Conservation (phyloP, 37 sponge, comb jelly and placozoan species). For the Tethya wilhelma region DNA sequence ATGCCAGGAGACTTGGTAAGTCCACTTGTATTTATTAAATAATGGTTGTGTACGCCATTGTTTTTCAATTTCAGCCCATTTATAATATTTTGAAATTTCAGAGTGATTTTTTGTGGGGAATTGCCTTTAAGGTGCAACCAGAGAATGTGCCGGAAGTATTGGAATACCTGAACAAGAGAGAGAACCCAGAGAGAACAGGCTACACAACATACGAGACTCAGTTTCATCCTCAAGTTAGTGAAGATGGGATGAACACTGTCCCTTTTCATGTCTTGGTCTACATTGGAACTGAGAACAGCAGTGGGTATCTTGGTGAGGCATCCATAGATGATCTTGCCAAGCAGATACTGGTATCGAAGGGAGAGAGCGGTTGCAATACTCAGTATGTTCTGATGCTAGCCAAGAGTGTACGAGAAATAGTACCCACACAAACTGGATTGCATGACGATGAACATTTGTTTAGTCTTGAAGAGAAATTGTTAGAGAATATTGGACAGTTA, state of each 20-base stretch:
- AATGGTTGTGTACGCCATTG: no score
- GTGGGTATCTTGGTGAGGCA: conserved; percentile 77
- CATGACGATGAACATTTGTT: conserved; percentile 72
- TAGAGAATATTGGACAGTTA: no score
- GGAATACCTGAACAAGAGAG: conserved; percentile 71
- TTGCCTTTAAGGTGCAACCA: conserved; percentile 66
- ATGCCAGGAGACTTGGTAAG: no score
- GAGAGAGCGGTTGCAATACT: conserved; percentile 82
- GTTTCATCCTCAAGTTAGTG: conserved; percentile 57
- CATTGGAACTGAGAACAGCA: conserved; percentile 80
- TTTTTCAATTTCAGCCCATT: no score
- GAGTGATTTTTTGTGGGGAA: conserved; percentile 60
- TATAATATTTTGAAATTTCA: conserved; percentile 2
- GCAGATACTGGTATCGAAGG: conserved; percentile 61
- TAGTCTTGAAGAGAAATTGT: conserved; percentile 47
- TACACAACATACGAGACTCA: conserved; percentile 56
- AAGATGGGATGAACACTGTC: no score
- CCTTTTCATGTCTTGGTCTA: conserved; percentile 78
- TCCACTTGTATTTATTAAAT: no score
- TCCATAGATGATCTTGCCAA: conserved; percentile 59
- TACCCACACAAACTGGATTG: conserved; percentile 23
- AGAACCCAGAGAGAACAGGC: conserved; percentile 80
- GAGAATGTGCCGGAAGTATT: conserved; percentile 56
- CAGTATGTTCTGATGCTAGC: conserved; percentile 86
- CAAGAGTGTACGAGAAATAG: conserved; percentile 50